Conservation (phyloP, 2,113 vertebrate genomes). For the Ophthalmotilapia sp. region DNA sequence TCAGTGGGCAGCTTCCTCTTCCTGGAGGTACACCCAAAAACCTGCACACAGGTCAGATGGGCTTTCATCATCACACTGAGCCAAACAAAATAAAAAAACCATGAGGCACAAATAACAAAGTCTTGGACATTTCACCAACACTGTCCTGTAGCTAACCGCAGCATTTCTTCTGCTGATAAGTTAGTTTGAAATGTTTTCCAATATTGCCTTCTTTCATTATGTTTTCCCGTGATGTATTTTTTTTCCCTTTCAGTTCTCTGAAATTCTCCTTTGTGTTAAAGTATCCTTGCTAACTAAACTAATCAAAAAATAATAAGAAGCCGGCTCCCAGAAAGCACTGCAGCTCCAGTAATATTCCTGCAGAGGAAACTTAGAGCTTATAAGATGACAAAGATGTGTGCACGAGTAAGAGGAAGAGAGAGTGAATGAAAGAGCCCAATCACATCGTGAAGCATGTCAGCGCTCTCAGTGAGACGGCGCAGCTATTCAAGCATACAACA, state of each 20-base stretch:
- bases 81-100: neutral
- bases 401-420: neutral
- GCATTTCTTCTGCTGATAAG: neutral
- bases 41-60: constrained; percentile 59
- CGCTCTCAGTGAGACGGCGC: neutral
- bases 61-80: neutral
- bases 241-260: neutral
- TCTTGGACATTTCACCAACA: neutral
- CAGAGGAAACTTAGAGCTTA: neutral
- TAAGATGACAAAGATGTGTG: neutral
- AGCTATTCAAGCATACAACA: neutral
- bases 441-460: neutral
- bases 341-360: neutral
- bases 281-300: neutral
- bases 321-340: neutral
- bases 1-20: constrained; percentile 91
- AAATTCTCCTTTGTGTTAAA: neutral
- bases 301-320: neutral
- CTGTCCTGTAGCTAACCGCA: neutral
- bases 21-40: constrained; percentile 94
- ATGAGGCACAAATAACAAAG: neutral
- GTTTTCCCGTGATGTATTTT: neutral
- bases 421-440: neutral
- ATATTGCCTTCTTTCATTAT: neutral
- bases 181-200: neutral